Evolutionary conservation across 2,888 invertebrate genomes (phyloP).

Genomic region (Tetrapedia diversipes): DNA sequence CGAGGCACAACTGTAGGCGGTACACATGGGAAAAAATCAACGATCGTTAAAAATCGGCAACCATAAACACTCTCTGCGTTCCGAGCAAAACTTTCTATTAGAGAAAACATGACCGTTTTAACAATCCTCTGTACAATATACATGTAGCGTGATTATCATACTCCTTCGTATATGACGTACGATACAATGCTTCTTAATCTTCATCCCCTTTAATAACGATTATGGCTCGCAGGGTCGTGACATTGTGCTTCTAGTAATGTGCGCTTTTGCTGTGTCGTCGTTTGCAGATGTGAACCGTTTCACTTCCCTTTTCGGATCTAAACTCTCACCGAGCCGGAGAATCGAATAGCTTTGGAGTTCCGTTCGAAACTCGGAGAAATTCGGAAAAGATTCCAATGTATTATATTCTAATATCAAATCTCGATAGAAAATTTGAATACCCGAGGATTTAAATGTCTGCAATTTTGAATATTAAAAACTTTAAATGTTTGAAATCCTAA

Average conservation of each 20-base stretch:
- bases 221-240: constrained; percentile 53
- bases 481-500: too few relatives aligned
- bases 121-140: constrained; percentile 62
- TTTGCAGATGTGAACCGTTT: constrained; percentile 22
- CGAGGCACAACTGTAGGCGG: constrained; percentile 63
- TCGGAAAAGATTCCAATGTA: neutral
- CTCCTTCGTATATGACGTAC: constrained; percentile 34
- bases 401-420: neutral
- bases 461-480: too few relatives aligned
- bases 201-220: constrained; percentile 34
- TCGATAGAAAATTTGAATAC: too few relatives aligned
- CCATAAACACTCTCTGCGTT: constrained; percentile 43
- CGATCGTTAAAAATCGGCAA: constrained; percentile 47
- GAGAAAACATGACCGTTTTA: constrained; percentile 65
- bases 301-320: neutral
- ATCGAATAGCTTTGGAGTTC: neutral
- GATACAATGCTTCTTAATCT: constrained; percentile 17
- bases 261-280: constrained; percentile 50
- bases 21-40: constrained; percentile 54
- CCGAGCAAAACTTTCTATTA: constrained; percentile 60
- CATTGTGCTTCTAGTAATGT: constrained; percentile 67
- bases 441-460: too few relatives aligned
- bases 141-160: constrained; percentile 47
- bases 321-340: neutral
- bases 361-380: neutral